These are phyloP conservation scores for Phrynocephalus forsythii DNA, from an alignment of 2,797 vertebrate genomes.

Conservation along the genomic window DNA sequence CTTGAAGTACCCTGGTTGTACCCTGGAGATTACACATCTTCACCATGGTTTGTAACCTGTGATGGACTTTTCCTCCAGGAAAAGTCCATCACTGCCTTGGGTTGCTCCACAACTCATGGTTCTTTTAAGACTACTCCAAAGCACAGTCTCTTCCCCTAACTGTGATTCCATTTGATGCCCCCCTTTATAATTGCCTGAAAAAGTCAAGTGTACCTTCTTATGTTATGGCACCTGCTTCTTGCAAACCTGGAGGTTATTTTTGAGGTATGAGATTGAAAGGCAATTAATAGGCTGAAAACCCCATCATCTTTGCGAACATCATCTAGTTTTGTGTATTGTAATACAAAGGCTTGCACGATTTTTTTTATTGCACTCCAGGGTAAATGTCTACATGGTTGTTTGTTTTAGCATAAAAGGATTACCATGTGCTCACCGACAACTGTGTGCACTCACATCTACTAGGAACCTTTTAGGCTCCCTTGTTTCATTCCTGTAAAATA, in stretches of 20 bases:
- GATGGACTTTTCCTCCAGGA: not conserved
- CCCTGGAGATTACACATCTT: no score
- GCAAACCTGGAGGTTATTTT: not conserved
- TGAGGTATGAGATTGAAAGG: not conserved
- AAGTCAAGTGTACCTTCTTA: not conserved
- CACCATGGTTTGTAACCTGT: no score
- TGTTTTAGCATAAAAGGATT: not conserved
- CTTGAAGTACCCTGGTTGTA: no score
- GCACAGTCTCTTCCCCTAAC: not conserved
- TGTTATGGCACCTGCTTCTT: not conserved
- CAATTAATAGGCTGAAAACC: not conserved
- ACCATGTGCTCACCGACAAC: not conserved
- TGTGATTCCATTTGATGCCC: not conserved
- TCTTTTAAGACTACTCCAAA: no score
- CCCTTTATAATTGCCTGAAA: not conserved
- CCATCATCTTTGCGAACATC: not conserved
- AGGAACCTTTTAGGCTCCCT: slow-evolving; percentile 11
- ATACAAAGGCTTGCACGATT: not conserved
- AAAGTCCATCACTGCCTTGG: not conserved
- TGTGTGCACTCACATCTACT: not conserved
- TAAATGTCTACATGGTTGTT: not conserved
- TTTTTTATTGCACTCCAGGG: not conserved
- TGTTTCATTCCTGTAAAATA: not conserved
- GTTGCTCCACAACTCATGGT: no score
- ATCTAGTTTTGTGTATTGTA: not conserved